These are phyloP conservation scores for Drosophila virilis DNA, from an alignment of 1,140 invertebrate species.

Conservation along the genomic window DNA sequence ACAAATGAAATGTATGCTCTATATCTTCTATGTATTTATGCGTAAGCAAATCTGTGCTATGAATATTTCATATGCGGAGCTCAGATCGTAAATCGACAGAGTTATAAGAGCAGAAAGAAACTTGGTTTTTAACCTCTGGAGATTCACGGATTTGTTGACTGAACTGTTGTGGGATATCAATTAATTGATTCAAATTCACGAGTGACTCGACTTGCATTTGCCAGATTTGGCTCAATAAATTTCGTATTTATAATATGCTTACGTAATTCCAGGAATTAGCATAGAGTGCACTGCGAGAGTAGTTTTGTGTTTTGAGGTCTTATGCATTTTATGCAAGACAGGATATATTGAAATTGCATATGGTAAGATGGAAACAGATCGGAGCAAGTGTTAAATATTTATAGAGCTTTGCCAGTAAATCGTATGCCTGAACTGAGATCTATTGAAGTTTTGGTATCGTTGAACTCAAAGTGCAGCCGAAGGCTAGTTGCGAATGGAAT, in stretches of 20 bases:
- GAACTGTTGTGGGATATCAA: constrained; percentile 41
- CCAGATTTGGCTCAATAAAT: constrained; percentile 38
- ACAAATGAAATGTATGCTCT: too few species aligned
- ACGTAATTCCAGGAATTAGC: constrained; percentile 60
- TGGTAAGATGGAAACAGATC: constrained; percentile 25
- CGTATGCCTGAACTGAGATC: constrained; percentile 7
- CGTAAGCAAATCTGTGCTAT: too few species aligned
- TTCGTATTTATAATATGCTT: constrained; percentile 73
- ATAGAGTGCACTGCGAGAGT: constrained; percentile 33
- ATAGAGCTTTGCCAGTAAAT: constrained; percentile 9
- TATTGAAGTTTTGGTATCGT: constrained; percentile 41
- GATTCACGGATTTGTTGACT: too few species aligned
- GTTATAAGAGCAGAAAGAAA: too few species aligned
- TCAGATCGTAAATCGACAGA: background rate
- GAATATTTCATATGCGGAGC: constrained; percentile 47
- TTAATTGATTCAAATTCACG: constrained; percentile 43
- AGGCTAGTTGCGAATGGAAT: constrained; percentile 18
- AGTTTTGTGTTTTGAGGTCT: constrained; percentile 56
- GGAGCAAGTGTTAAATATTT: constrained; percentile 47
- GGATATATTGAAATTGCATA: constrained; percentile 59
- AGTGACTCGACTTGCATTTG: constrained; percentile 13
- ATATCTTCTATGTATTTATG: too few species aligned
- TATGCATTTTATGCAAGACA: constrained; percentile 64
- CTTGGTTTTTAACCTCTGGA: too few species aligned
- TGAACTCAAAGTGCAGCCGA: constrained; percentile 37